Evolutionary conservation across 2,113 vertebrate species (phyloP).

Genomic region (Notarius lentiginosus): DNA sequence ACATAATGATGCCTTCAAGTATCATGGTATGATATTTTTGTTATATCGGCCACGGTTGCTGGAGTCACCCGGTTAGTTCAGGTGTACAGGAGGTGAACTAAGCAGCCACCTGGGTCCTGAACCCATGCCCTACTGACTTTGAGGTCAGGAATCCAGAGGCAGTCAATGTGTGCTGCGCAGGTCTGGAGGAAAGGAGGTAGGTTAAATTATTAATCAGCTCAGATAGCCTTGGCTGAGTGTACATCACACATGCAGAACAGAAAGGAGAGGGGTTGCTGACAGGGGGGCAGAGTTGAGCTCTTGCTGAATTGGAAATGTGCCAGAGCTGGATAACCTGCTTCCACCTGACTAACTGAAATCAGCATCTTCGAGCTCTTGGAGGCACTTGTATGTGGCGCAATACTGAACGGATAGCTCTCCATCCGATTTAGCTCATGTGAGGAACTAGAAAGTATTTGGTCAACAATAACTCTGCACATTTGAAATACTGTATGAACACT

Average conservation of each 20-base stretch:
- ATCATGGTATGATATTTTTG: background rate
- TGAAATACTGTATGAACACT: background rate
- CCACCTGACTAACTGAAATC: background rate
- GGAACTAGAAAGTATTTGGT: background rate
- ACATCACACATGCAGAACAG: slow-evolving; percentile 4
- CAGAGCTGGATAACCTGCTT: background rate
- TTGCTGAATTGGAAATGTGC: slow-evolving; percentile 6
- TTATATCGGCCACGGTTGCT: background rate
- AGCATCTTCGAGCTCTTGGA: background rate
- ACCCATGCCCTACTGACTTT: slow-evolving; percentile 40
- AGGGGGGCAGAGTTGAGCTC: slow-evolving; percentile 35
- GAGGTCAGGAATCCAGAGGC: slow-evolving; percentile 37
- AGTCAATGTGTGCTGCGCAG: background rate
- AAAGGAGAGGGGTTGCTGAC: slow-evolving; percentile 3
- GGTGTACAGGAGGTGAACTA: background rate
- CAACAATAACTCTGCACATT: background rate
- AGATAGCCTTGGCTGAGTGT: background rate
- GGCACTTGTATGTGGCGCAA: background rate
- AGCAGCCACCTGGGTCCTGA: slow-evolving; percentile 25
- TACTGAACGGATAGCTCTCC: too few species aligned
- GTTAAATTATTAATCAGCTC: slow-evolving; percentile 52
- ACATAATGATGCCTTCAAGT: background rate
- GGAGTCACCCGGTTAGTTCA: background rate
- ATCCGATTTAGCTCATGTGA: background rate
- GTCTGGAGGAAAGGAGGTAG: slow-evolving; percentile 12